Conservation (phyloP, 1,140 invertebrate genomes). For the Pseudomyrmex pallidus region DNA sequence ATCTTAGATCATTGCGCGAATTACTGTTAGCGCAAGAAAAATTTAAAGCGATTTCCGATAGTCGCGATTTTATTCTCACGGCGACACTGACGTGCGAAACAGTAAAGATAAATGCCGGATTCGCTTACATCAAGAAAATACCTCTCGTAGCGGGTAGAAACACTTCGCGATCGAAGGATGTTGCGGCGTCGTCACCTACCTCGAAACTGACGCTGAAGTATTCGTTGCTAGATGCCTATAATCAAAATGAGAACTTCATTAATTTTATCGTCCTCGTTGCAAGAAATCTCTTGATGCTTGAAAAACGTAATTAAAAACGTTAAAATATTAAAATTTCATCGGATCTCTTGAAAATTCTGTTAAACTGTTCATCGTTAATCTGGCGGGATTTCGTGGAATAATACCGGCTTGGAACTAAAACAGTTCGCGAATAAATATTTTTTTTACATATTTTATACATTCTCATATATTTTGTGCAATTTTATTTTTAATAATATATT, state of each 20-base stretch:
- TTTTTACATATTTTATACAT: too few species aligned
- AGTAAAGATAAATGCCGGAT: slow-evolving; percentile 14
- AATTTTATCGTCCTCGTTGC: neutral
- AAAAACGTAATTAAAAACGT: neutral
- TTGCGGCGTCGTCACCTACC: slow-evolving; percentile 85
- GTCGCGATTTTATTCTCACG: neutral
- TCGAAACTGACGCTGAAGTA: slow-evolving; percentile 91
- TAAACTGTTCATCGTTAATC: neutral
- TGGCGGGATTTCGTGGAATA: neutral
- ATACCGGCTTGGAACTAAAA: too few species aligned
- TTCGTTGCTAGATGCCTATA: slow-evolving; percentile 90
- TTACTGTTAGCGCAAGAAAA: too few species aligned
- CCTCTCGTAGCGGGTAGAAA: slow-evolving; percentile 90
- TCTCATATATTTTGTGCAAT: too few species aligned
- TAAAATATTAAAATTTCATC: neutral
- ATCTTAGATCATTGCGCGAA: too few species aligned
- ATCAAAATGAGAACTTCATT: slow-evolving; percentile 49
- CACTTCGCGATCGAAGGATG: slow-evolving; percentile 86
- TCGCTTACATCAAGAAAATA: slow-evolving; percentile 89
- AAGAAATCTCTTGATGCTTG: neutral
- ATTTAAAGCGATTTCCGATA: too few species aligned
- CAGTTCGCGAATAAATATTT: too few species aligned
- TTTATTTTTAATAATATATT: too few species aligned
- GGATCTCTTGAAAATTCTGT: neutral
- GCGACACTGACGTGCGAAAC: neutral